Evolutionary conservation across 2,113 vertebrate genomes (phyloP), one percentile per base, ranked within the genome.

Genomic region (Noturus placidus): DNA sequence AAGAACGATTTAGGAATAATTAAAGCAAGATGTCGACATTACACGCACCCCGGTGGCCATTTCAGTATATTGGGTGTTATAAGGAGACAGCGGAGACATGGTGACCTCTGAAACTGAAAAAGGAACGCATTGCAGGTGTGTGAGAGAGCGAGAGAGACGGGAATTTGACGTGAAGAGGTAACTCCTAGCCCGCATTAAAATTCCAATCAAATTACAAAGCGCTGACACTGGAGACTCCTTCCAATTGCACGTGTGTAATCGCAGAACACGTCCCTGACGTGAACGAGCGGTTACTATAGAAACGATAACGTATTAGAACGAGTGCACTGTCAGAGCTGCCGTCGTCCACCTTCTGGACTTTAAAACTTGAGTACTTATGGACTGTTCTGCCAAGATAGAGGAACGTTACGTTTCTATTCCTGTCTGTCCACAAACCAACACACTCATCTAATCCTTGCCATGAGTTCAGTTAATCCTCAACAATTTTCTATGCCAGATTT

Each of bases 1-100:
- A 87, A 80, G 79, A 74, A 80, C 20, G 82, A 81, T 79, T 84
- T 30, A 61, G 30, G 67, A 85, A 76, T 89, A 82, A 87, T 87
- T 74, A 87, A 82, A 76, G 76, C 42, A 84, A 76, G 82, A 87
- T 42, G 15, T 72, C 82, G 63, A 54, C 63, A 87, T 89, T 77
- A 89, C 86, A 85, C 57, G 22, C 22, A 77, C 72, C 72, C 19
- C 42, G 65, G 65, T 42, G 76, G n/a, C 27, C 65, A 22, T 35
- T 74, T 81, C 82, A 79, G 52, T 14, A 67, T 89, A 70, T 72
- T 3, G 1, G 63, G 27, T 14, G 11, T 14, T 67, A 19, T 38
- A 38, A 38, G 72, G 22, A 46, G 2, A 72, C 17, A 38, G 69
- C 1, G 20, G 70, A 10, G 70, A 74, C 9, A 15, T n/a, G 74